Conservation (phyloP, 2,888 invertebrate species). For the Onchidella celtica region DNA sequence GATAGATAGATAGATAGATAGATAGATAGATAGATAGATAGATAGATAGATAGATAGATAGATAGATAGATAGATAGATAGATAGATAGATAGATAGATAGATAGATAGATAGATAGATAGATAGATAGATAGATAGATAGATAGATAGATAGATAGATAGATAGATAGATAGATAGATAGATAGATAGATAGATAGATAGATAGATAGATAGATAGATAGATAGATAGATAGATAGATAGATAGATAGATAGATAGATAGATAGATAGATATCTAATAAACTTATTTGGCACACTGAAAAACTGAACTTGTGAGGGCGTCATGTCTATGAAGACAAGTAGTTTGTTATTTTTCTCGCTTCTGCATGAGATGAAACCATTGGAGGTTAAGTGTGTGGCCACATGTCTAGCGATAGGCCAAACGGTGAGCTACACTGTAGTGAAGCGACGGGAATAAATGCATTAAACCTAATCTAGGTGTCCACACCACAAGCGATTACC, state of each 20-base stretch:
- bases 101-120: background rate
- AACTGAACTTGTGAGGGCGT: too few species aligned
- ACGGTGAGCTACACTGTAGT: too few species aligned
- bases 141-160: background rate
- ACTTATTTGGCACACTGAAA: too few species aligned
- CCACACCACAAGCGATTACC: too few species aligned
- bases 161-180: background rate
- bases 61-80: background rate
- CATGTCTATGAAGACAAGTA: too few species aligned
- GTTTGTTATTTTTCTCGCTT: too few species aligned
- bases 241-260: background rate
- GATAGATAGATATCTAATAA: background rate
- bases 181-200: background rate
- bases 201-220: background rate
- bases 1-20: background rate
- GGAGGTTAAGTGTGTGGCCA: too few species aligned
- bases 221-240: background rate
- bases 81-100: background rate
- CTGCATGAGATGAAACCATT: too few species aligned
- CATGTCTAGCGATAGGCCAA: too few species aligned
- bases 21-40: background rate
- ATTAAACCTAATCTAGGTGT: too few species aligned
- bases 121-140: background rate
- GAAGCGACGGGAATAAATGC: too few species aligned
- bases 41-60: background rate